A percentile compares a stretch with the other conserved stretches of the same genome.
phyloP scores from a whole-genome alignment of 2,113 vertebrate species.

The Macroglossus sobrinus region DNA sequence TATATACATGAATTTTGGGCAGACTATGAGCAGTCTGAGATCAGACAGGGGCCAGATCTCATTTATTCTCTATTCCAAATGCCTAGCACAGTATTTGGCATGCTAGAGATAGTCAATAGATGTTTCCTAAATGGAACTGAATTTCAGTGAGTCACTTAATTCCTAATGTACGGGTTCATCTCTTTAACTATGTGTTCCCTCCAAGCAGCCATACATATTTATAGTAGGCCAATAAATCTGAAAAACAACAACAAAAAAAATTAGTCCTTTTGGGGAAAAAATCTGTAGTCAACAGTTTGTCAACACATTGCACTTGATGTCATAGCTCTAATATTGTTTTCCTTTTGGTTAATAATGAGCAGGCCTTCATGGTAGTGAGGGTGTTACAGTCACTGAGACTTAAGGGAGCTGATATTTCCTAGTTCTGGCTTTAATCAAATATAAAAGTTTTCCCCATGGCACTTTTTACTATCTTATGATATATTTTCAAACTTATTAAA shows the following conservation, averaged over 20 bases:
- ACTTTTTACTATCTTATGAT: neutral
- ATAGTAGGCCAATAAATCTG: neutral
- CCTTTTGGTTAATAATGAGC: neutral
- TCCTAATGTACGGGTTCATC: neutral
- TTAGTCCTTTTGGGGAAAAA: neutral
- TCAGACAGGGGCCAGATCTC: neutral
- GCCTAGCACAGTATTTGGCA: neutral
- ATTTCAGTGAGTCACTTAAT: neutral
- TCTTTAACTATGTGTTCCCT: neutral
- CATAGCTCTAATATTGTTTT: neutral
- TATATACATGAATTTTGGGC: too few relatives aligned
- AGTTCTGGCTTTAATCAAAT: neutral
- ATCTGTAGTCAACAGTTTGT: neutral
- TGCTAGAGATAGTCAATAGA: neutral
- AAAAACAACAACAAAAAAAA: neutral
- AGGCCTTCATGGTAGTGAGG: neutral
- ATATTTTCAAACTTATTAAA: conserved; percentile 39
- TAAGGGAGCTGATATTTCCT: neutral
- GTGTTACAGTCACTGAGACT: neutral
- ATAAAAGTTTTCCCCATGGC: neutral
- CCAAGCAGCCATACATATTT: neutral
- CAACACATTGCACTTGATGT: neutral
- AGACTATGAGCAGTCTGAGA: neutral
- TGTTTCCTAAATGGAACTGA: neutral
- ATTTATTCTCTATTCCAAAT: neutral